A percentile compares a stretch with the other conserved stretches of the same genome.
Conservation (phyloP, 37 sponge, comb jelly and placozoan genomes). For the Halisarca cf. caerulea region DNA sequence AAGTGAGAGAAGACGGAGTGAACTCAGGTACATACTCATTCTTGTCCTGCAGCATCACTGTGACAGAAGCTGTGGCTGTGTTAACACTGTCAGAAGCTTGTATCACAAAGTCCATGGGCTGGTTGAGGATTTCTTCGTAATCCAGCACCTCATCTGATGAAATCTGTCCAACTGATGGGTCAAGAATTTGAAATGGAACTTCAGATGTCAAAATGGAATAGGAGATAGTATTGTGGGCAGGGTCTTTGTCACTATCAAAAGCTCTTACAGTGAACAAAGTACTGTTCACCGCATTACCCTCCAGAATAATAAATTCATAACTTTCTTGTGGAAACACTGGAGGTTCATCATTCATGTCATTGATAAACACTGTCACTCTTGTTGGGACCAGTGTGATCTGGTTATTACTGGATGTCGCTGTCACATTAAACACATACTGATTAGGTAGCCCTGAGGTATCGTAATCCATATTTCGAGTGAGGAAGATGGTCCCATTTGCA, state of each 20-base stretch:
- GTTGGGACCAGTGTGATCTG: conserved; percentile 3
- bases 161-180: conserved; percentile 10
- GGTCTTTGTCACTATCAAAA: conserved; percentile 31
- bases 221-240: conserved; percentile 5
- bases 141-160: not conserved
- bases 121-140: not conserved
- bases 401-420: not conserved
- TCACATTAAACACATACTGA: not conserved
- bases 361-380: conserved; percentile 30
- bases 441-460: not conserved
- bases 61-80: conserved; percentile 22
- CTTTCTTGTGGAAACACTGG: conserved; percentile 36
- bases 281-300: not conserved
- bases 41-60: conserved; percentile 17
- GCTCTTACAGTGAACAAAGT: conserved; percentile 31
- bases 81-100: conserved; percentile 31
- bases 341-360: conserved; percentile 58
- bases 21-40: conserved; percentile 1
- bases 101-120: not conserved
- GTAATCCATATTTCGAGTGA: not conserved
- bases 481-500: not conserved
- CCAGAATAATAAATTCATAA: conserved; percentile 32
- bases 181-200: conserved; percentile 33
- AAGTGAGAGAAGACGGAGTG: not conserved
- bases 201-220: conserved; percentile 20